Percentiles rank a stretch among this genome's conserved stretches.
These are phyloP conservation scores for Trisateles emortualis DNA, from an alignment of 2,888 invertebrate species.

Conservation along the genomic window DNA sequence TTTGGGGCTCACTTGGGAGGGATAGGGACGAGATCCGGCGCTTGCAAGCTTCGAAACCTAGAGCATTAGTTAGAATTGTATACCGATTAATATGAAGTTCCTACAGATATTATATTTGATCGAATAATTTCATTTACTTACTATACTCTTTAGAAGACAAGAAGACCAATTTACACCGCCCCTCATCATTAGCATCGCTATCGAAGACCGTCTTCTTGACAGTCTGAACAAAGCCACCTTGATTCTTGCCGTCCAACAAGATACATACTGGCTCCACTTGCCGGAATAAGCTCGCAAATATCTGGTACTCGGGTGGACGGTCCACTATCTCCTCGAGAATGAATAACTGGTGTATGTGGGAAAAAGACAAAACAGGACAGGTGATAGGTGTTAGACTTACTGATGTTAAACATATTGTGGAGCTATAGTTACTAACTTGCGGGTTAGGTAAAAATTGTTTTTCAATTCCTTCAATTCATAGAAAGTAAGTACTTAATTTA, in stretches of 20 bases:
- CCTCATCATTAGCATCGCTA: conserved; percentile 56
- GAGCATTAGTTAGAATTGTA: too few species aligned
- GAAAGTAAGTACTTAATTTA: too few species aligned
- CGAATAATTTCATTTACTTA: too few species aligned
- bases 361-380: too few species aligned
- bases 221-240: conserved; percentile 80
- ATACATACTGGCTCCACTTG: conserved; percentile 88
- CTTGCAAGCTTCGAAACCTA: conserved; percentile 87
- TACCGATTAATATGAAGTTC: too few species aligned
- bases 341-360: conserved; percentile 78
- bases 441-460: too few species aligned
- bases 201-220: conserved; percentile 77
- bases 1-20: conserved; percentile 83
- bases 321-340: conserved; percentile 90
- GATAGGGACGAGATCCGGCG: conserved; percentile 83
- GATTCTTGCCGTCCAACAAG: conserved; percentile 83
- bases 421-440: too few species aligned
- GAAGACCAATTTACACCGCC: conserved; percentile 83
- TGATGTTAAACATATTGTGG: too few species aligned
- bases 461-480: too few species aligned
- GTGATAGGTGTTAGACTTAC: too few species aligned
- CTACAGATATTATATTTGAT: too few species aligned
- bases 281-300: conserved; percentile 86
- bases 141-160: conserved; percentile 87
- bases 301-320: conserved; percentile 87